Percentiles rank a stretch among this genome's conserved stretches.
phyloP scores from a whole-genome alignment of 2,797 vertebrate species.

The Acrossocheilus wenchowensis region DNA sequence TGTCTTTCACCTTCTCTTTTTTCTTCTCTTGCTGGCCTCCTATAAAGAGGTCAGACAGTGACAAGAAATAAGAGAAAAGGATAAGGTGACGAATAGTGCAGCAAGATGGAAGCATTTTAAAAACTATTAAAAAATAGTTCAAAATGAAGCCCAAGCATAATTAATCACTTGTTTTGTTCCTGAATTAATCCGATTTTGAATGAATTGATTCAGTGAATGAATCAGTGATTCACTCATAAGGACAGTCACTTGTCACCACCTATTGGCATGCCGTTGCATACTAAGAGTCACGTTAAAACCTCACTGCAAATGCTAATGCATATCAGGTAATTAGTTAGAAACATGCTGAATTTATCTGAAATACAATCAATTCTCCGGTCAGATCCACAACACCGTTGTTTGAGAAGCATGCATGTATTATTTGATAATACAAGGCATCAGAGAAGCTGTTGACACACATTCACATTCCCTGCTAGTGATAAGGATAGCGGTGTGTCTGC shows the following conservation, averaged over 20 bases:
- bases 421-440: slow-evolving; percentile 19
- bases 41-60: slow-evolving; percentile 12
- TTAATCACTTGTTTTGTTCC: not conserved
- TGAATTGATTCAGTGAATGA: not conserved
- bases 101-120: not conserved
- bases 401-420: not conserved
- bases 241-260: not conserved
- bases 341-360: not conserved
- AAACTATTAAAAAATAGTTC: not conserved
- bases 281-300: not conserved
- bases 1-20: slow-evolving; percentile 44
- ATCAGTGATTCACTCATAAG: not conserved
- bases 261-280: not conserved
- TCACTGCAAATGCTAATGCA: not conserved
- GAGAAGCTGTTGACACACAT: slow-evolving; percentile 52
- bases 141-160: not conserved
- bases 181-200: not conserved
- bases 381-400: not conserved
- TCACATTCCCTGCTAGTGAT: slow-evolving; percentile 69
- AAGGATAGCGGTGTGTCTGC: slow-evolving; percentile 80
- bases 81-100: not conserved
- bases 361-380: not conserved
- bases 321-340: not conserved
- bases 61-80: not conserved
- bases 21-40: slow-evolving; percentile 23